Base-by-base conservation (phyloP, 2,888 invertebrate species). In the Diadegma fenestrale region DNA sequence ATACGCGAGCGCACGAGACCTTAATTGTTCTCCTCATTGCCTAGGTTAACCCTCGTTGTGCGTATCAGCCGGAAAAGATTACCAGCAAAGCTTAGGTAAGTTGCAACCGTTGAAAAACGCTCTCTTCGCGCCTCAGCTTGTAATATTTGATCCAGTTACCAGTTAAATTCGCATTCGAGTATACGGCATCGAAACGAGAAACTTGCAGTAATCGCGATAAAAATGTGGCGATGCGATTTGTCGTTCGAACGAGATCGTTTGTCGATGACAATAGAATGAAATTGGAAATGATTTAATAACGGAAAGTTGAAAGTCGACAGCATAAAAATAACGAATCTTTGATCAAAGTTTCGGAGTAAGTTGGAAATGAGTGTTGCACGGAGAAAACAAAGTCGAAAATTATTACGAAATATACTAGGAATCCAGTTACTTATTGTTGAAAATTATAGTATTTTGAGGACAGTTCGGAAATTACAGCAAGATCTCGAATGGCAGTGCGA, bases 21-120 rank as follows among this genome's bases (percentile, higher is more conserved):
- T 89, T 88, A 89, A 89, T 89, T 89, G 86, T 88, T 75, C 80
- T 85, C 81, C 81, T 89, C 88, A 88, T 88, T 89, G 89, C 85
- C 87, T 86, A 88, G 88, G 87, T 87, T 88, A 88, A 89, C 85
- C 87, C 87, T 87, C 85, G 77, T 85, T 88, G 73, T 61, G 68
- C 80, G 71, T 80, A 71, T 64, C 75, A 64, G 33, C 37, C 71
- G 75, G 61, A 76, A 75, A 75, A 80, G 41, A 80, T 83, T 80
- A 63, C 51, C 51, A 37, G 6, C n/a, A 37, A 61, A 58, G 73
- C 19, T 77, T 54, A 73, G 75, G 51, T 68, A 76, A 75, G 43
- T 61, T 75, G 48, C 37, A 61, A 54, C 73, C 58, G 5, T 66
- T 58, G 19, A 64, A 73, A 37, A 14, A 26, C 68, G 8, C 4